Evolutionary conservation across 2,113 vertebrate species (phyloP).

Genomic region (Chlorodrepanis virens): DNA sequence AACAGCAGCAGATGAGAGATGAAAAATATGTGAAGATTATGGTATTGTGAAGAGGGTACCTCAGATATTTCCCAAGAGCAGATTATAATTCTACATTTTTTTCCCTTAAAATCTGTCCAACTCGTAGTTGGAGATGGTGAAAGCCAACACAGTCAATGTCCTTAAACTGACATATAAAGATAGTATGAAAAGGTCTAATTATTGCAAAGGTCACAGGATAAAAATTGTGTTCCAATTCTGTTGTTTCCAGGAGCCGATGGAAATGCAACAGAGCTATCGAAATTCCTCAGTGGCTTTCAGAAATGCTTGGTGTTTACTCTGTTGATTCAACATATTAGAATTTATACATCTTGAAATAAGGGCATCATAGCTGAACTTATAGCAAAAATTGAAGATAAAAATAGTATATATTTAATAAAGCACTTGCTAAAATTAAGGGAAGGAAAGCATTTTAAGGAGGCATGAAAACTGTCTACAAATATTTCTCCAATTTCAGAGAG

Average conservation of each 20-base stretch:
- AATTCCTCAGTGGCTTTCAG: background rate
- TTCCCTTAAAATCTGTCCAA: background rate
- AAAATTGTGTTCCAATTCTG: background rate
- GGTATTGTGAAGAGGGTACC: background rate
- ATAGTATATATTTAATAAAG: background rate
- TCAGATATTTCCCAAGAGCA: background rate
- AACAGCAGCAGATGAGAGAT: background rate
- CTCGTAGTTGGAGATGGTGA: background rate
- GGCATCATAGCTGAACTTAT: background rate
- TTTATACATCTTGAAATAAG: background rate
- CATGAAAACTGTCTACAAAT: background rate
- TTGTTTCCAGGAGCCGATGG: background rate
- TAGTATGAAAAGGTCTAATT: background rate
- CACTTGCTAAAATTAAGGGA: background rate
- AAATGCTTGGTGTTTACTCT: background rate
- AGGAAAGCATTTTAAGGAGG: background rate
- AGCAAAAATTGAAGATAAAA: background rate
- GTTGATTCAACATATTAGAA: background rate
- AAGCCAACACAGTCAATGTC: background rate
- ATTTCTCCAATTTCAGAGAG: background rate
- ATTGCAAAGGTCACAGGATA: background rate
- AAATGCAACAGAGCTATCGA: background rate
- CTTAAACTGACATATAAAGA: conserved; percentile 19
- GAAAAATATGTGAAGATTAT: background rate
- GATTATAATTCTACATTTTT: background rate